Conservation (phyloP, 2,888 invertebrate species). For the Cataglyphis albicans region DNA sequence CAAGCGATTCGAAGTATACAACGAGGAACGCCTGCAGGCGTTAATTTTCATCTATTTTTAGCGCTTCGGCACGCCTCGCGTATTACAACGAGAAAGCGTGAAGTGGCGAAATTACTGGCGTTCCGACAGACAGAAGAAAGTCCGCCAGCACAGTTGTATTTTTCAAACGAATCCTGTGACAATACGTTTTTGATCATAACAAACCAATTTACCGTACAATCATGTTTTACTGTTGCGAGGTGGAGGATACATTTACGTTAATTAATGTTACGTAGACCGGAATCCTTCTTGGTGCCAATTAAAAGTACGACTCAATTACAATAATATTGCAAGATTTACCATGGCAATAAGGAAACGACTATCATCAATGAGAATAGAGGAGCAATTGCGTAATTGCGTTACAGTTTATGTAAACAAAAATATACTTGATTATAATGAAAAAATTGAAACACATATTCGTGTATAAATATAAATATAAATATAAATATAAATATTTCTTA, state of each 20-base stretch:
- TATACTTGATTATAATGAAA: not conserved
- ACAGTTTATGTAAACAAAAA: not conserved
- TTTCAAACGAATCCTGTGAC: not conserved
- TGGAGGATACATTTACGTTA: not conserved
- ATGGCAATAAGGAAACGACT: not conserved
- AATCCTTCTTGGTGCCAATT: constrained; percentile 19
- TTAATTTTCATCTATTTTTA: constrained; percentile 71
- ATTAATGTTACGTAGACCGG: constrained; percentile 17
- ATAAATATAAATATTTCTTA: constrained; percentile 1
- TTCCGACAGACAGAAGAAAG: constrained; percentile 21
- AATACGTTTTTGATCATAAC: not conserved
- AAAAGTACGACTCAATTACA: constrained; percentile 1
- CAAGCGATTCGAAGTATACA: constrained; percentile 14
- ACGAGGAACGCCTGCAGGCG: constrained; percentile 39
- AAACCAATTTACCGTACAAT: constrained; percentile 8
- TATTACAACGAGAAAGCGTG: constrained; percentile 45
- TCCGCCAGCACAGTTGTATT: not conserved
- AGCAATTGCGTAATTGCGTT: not conserved
- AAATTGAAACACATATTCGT: not conserved
- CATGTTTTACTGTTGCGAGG: not conserved
- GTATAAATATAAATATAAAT: no score
- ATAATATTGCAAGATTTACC: not conserved
- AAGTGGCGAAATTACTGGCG: constrained; percentile 14
- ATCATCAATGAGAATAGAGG: not conserved
- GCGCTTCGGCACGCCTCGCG: constrained; percentile 34